These are phyloP conservation scores for Scaptomyza parva DNA, from an alignment of 2,888 invertebrate species.

Conservation along the genomic window DNA sequence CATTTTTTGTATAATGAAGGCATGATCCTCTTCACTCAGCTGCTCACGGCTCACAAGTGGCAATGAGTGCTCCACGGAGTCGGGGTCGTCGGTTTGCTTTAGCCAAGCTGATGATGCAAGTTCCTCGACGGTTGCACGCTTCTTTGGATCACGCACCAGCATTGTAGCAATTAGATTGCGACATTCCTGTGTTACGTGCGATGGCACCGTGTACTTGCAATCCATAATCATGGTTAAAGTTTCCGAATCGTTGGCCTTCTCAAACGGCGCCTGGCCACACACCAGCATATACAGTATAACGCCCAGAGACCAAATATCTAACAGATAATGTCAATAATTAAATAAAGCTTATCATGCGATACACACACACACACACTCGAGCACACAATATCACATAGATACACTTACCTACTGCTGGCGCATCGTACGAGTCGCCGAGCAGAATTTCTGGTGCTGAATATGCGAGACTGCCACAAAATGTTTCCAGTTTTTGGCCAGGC, in stretches of 20 bases:
- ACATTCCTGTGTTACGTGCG: slow-evolving; percentile 94
- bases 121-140: slow-evolving; percentile 94
- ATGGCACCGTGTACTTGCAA: slow-evolving; percentile 97
- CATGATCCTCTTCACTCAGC: slow-evolving; percentile 95
- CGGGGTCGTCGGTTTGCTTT: slow-evolving; percentile 83
- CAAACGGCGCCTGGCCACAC: slow-evolving; percentile 98
- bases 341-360: slow-evolving; percentile 56
- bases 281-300: slow-evolving; percentile 99
- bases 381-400: not conserved
- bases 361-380: not conserved
- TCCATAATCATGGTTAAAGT: slow-evolving; percentile 99
- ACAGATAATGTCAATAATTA: slow-evolving; percentile 53
- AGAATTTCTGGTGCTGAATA: slow-evolving; percentile 99
- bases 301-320: slow-evolving; percentile 99
- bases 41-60: slow-evolving; percentile 96
- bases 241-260: slow-evolving; percentile 99
- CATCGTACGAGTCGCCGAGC: slow-evolving; percentile 99
- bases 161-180: slow-evolving; percentile 95
- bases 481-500: slow-evolving; percentile 98
- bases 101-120: slow-evolving; percentile 95
- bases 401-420: slow-evolving; percentile 95
- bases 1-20: slow-evolving; percentile 97
- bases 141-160: slow-evolving; percentile 96
- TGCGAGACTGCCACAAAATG: slow-evolving; percentile 98
- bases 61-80: slow-evolving; percentile 86